Percentiles rank a stretch among this genome's conserved stretches.
Evolutionary conservation across 2,113 vertebrate species (phyloP).

Genomic region (Anthoscopus minutus): DNA sequence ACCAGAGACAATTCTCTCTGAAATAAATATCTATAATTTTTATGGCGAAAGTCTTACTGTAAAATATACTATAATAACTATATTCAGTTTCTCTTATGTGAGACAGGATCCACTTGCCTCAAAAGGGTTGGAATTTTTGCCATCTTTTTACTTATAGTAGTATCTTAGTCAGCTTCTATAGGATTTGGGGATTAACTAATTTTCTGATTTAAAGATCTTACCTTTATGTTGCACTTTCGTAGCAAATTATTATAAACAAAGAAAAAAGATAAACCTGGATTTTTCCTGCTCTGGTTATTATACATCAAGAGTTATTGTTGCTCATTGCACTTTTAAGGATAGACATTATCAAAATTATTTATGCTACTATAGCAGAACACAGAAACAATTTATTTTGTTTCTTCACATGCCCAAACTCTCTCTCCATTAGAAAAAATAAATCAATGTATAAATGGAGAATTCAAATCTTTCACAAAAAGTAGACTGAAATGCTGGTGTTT

Average conservation of each 20-base stretch:
- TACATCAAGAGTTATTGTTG: neutral
- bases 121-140: neutral
- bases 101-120: neutral
- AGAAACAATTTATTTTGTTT: neutral
- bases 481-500: neutral
- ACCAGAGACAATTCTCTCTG: neutral
- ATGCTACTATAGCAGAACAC: neutral
- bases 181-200: neutral
- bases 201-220: neutral
- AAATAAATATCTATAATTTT: neutral
- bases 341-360: neutral
- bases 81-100: neutral
- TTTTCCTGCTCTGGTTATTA: neutral
- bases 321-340: neutral
- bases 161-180: neutral
- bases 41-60: neutral
- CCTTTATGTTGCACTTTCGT: neutral
- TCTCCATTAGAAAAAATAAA: neutral
- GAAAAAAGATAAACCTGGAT: neutral
- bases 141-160: neutral
- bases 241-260: neutral
- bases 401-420: neutral
- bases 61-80: neutral
- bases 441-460: neutral
- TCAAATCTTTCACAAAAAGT: neutral